Evolutionary conservation across 2,797 vertebrate species (phyloP).

Genomic region (Falco concolor): DNA sequence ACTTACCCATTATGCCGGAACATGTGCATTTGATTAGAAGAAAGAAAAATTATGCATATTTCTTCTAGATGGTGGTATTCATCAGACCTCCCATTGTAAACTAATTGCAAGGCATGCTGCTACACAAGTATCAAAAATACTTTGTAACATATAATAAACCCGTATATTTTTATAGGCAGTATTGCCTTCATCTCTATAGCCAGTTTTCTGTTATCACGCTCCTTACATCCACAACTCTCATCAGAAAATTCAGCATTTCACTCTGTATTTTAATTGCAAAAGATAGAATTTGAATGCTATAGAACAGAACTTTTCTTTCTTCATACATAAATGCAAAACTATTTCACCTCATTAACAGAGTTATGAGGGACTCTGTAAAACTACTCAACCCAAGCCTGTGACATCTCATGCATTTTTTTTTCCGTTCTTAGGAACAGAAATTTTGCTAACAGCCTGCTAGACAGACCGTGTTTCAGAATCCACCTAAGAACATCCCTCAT

Average conservation of each 20-base stretch:
- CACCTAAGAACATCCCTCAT: not conserved
- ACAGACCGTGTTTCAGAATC: not conserved
- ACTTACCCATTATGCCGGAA: conserved; percentile 57
- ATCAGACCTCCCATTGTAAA: conserved; percentile 45
- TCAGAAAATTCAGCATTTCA: not conserved
- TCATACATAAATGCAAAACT: not conserved
- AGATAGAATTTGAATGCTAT: not conserved
- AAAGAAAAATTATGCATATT: conserved; percentile 53
- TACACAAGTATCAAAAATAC: conserved; percentile 32
- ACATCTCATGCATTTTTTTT: not conserved
- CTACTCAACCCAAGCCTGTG: not conserved
- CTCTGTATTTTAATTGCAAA: not conserved
- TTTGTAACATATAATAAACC: not conserved
- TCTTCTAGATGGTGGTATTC: conserved; percentile 38
- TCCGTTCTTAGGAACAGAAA: not conserved
- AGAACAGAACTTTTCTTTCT: not conserved
- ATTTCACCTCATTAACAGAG: not conserved
- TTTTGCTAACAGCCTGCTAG: not conserved
- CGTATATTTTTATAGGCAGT: not conserved
- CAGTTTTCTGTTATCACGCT: not conserved
- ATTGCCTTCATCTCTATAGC: not conserved
- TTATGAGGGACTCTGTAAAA: not conserved
- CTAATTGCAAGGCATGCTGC: conserved; percentile 34
- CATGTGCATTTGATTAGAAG: conserved; percentile 68
- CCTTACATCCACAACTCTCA: not conserved